Evolutionary conservation across 2,888 invertebrate genomes (phyloP), one percentile per base, ranked within the genome.

Genomic region (Hyposoter didymator): DNA sequence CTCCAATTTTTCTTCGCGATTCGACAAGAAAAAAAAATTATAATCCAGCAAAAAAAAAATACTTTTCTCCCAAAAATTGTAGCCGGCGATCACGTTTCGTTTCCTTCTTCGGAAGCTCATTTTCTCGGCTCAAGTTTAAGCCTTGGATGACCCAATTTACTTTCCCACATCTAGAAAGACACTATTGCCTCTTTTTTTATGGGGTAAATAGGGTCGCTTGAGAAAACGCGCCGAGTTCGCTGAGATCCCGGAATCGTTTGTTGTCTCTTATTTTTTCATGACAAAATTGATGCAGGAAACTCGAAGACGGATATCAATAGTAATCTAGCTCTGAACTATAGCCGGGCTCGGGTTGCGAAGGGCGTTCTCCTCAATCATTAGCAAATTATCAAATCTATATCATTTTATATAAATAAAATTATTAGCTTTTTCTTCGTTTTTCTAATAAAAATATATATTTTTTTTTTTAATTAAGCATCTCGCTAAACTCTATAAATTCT

Each of bases 131-230:
- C 28, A 59, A 59, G 28, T 59, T 59, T 28, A 59, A 59, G 28
- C 28, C 59, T 14, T 14, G 28, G 5, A 28, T 28, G 59, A 59
- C 59, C 59, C 59, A 59, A 59, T 59, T 59, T 59, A 59, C 59
- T 59, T 59, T 59, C 6, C 14, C 59, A 59, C 28, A 28, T 59
- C 28, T 28, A 49, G 5, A 8, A 14, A 14, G 14, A 59, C 14
- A 28, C 14, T 28, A 59, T 59, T 59, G 22, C 55, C 12, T 59
- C 14, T 1, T 14, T 28, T 22, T 59, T 28, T 28, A 12, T 59
- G 28, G 28, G 59, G 14, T 28, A 59, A 59, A 28, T 59, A 0
- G 59, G 14, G 5, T 59, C 59, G 10, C 14, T 28, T 28, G 28
- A 1, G 12, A 28, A 59, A 28, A 59, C 22, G 14, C 4, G 28